These are phyloP conservation scores for Epinotia brunnichana DNA, from an alignment of 2,888 invertebrate genomes.

Conservation along the genomic window DNA sequence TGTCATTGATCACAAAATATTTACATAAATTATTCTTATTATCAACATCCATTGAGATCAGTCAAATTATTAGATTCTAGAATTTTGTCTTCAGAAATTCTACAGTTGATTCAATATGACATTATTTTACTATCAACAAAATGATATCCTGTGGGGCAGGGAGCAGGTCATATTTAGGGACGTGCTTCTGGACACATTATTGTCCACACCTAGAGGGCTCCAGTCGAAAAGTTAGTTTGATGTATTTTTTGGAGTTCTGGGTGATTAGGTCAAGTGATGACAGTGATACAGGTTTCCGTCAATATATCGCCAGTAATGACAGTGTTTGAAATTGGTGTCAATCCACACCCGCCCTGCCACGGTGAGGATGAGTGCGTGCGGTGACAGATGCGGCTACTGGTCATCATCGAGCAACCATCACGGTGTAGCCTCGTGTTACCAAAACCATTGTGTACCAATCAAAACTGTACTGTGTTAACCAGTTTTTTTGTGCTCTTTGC, in stretches of 20 bases:
- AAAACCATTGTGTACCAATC: constrained; percentile 34
- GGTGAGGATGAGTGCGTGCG: constrained; percentile 43
- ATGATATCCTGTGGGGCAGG: too few species aligned
- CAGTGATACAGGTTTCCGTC: background rate
- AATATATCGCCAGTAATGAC: constrained; percentile 1
- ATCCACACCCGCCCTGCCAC: background rate
- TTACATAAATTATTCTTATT: background rate
- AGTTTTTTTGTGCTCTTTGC: constrained; percentile 11
- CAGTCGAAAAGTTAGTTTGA: background rate
- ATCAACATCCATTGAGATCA: too few species aligned
- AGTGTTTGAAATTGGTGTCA: background rate
- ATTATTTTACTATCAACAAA: too few species aligned
- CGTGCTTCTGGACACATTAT: background rate
- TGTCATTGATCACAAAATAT: background rate
- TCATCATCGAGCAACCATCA: constrained; percentile 52
- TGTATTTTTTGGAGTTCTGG: background rate
- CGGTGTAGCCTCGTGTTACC: constrained; percentile 61
- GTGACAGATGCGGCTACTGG: constrained; percentile 43
- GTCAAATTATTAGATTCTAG: too few species aligned
- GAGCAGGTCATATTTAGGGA: too few species aligned
- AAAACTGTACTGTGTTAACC: constrained; percentile 5
- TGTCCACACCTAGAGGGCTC: background rate
- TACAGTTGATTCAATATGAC: too few species aligned
- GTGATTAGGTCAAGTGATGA: background rate
- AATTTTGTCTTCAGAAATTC: too few species aligned